phyloP scores from a whole-genome alignment of 2,797 vertebrate genomes.

The Neosalanx taihuensis region DNA sequence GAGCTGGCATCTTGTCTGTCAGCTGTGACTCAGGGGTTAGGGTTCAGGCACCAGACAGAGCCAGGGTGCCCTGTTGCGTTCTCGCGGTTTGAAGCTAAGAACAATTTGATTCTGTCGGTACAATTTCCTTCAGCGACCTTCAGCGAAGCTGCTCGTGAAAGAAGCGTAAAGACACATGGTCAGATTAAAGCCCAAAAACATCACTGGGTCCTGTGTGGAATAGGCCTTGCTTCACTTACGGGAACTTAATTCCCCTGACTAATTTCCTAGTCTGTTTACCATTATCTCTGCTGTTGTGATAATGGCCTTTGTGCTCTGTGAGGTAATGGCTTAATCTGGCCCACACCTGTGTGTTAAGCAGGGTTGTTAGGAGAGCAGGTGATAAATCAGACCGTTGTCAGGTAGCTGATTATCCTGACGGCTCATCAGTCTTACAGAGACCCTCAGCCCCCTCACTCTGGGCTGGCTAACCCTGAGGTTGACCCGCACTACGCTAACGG shows the following conservation, averaged over 20 bases:
- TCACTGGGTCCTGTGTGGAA: background rate
- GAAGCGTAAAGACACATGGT: background rate
- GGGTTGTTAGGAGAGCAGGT: constrained; percentile 67
- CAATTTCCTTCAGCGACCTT: background rate
- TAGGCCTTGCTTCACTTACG: constrained; percentile 16
- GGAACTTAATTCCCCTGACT: constrained; percentile 40
- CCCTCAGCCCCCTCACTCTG: constrained; percentile 58
- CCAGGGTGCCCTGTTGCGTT: constrained; percentile 28
- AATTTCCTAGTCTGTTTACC: constrained; percentile 61
- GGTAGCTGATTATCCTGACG: constrained; percentile 81
- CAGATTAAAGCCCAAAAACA: background rate
- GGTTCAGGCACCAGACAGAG: constrained; percentile 44
- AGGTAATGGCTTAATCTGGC: constrained; percentile 84
- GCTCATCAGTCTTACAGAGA: constrained; percentile 79
- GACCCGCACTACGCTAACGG: constrained; percentile 58
- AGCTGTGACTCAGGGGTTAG: constrained; percentile 57
- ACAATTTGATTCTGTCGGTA: background rate
- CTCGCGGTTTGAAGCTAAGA: constrained; percentile 35
- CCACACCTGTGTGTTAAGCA: constrained; percentile 79
- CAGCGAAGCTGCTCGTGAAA: no score
- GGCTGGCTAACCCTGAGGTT: background rate
- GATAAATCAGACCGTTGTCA: constrained; percentile 82
- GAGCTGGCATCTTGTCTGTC: constrained; percentile 56
- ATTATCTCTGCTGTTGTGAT: constrained; percentile 67
- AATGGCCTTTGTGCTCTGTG: constrained; percentile 75